Percentiles rank a stretch among this genome's conserved stretches.
Conservation (phyloP, 2,888 invertebrate species). For the Polylopha cassiicola region DNA sequence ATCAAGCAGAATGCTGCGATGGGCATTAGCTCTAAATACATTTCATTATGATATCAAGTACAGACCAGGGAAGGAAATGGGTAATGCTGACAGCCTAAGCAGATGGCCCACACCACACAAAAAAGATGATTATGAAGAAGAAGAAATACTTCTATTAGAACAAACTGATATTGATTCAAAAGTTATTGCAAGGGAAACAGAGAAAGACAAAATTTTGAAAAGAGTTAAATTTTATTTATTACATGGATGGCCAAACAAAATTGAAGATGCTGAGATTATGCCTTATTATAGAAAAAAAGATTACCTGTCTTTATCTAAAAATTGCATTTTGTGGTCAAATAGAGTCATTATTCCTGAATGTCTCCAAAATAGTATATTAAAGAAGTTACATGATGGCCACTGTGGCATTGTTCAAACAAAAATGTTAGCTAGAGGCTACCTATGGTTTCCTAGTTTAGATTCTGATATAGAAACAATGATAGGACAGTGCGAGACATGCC, state of each 20-base stretch:
- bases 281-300: constrained; percentile 21
- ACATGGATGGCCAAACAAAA: constrained; percentile 24
- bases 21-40: constrained; percentile 8
- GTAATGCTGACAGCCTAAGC: constrained; percentile 17
- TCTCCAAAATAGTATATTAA: not conserved
- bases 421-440: not conserved
- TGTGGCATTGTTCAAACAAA: not conserved
- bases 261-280: constrained; percentile 11
- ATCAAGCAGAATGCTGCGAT: constrained; percentile 16
- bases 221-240: constrained; percentile 17
- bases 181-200: constrained; percentile 6
- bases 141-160: constrained; percentile 7
- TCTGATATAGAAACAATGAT: not conserved
- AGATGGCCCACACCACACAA: constrained; percentile 9
- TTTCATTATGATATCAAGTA: constrained; percentile 9
- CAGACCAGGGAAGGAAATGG: constrained; percentile 12
- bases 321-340: constrained; percentile 26
- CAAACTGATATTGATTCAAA: not conserved
- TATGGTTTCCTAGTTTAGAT: not conserved
- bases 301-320: not conserved
- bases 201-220: not conserved
- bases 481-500: not conserved
- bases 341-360: constrained; percentile 19
- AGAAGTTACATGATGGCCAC: not conserved
- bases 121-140: too few relatives aligned